Conservation (phyloP, 2,113 vertebrate genomes). For the Eidolon helvum region DNA sequence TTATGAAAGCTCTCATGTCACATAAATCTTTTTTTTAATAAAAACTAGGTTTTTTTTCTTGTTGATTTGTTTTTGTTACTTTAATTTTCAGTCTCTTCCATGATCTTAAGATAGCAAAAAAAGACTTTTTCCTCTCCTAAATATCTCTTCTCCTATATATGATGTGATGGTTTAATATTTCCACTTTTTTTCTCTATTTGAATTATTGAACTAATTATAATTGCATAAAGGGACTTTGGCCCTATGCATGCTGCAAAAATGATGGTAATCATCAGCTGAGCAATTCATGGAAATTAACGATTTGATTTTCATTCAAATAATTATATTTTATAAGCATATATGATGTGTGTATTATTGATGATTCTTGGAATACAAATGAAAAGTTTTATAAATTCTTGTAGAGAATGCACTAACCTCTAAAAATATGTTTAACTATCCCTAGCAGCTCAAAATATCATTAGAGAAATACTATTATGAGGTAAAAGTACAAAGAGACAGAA, state of each 20-base stretch:
- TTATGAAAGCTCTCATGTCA: not conserved
- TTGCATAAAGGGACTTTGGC: not conserved
- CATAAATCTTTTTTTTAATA: not conserved
- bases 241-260: not conserved
- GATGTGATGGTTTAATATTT: not conserved
- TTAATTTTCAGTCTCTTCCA: not conserved
- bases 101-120: not conserved
- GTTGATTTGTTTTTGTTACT: not conserved
- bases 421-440: not conserved
- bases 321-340: not conserved
- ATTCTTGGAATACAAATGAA: not conserved
- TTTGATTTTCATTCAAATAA: not conserved
- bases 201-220: not conserved
- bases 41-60: not conserved
- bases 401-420: not conserved
- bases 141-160: not conserved
- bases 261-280: not conserved
- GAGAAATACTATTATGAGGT: not conserved
- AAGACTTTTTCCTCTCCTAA: not conserved
- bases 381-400: not conserved
- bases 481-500: not conserved
- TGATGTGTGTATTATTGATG: not conserved
- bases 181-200: not conserved
- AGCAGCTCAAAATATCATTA: not conserved
- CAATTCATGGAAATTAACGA: not conserved